phyloP scores from a whole-genome alignment of 2,888 invertebrate genomes.

The Lumbricus terrestris region DNA sequence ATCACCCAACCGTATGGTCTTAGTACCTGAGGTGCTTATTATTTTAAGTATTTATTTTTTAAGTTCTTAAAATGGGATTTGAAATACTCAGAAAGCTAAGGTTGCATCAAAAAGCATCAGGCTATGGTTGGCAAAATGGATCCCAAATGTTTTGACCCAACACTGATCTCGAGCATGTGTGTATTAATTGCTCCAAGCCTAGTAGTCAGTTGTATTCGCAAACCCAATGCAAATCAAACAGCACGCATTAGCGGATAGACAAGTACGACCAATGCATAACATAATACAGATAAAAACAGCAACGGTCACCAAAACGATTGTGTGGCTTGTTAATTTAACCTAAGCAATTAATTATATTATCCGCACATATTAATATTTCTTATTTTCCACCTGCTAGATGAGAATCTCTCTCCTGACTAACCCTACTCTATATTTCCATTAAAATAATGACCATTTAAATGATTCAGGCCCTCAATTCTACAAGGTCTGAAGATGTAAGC shows the following conservation, averaged over 20 bases:
- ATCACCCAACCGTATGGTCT: background rate
- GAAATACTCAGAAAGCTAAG: no score
- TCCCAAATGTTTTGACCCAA: no score
- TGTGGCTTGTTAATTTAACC: background rate
- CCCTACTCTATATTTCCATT: background rate
- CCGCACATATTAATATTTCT: no score
- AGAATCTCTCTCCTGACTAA: conserved; percentile 3
- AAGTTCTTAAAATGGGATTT: background rate
- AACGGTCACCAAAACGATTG: background rate
- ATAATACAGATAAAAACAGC: background rate
- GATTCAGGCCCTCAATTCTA: background rate
- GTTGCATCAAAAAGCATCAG: no score
- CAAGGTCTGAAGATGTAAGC: background rate
- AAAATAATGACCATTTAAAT: background rate
- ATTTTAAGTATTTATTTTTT: no score
- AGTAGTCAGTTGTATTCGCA: background rate
- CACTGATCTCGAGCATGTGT: no score
- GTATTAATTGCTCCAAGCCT: background rate
- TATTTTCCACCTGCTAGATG: background rate
- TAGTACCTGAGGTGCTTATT: background rate
- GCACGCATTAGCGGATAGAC: background rate
- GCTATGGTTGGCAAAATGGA: no score
- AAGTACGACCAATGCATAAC: background rate
- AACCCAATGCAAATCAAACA: background rate
- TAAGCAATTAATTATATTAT: background rate